Percentiles rank a stretch among this genome's conserved stretches.
Evolutionary conservation across 1,140 invertebrate genomes (phyloP).

Genomic region (Odontomachus brunneus): DNA sequence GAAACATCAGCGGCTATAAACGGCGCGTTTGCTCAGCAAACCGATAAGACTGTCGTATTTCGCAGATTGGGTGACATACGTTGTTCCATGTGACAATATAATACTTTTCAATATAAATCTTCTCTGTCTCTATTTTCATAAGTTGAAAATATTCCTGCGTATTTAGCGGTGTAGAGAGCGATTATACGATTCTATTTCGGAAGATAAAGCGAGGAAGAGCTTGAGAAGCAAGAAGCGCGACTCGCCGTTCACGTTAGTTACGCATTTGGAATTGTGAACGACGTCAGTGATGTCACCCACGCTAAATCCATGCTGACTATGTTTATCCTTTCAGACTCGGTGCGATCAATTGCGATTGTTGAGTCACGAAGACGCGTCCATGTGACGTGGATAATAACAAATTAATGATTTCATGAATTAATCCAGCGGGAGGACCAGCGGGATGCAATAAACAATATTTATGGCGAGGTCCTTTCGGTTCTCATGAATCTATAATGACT

Average conservation of each 20-base stretch:
- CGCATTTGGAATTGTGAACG: not conserved
- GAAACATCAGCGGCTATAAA: too few species aligned
- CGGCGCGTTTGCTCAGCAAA: too few species aligned
- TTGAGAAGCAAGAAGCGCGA: not conserved
- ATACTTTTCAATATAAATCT: too few species aligned
- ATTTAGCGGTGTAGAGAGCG: too few species aligned
- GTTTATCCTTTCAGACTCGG: not conserved
- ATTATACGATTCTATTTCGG: too few species aligned
- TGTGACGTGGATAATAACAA: not conserved
- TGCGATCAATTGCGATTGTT: not conserved
- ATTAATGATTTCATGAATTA: slow-evolving; percentile 16
- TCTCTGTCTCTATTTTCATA: too few species aligned
- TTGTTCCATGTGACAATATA: too few species aligned
- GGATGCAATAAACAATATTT: slow-evolving; percentile 47
- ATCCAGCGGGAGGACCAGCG: slow-evolving; percentile 3
- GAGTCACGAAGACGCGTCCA: slow-evolving; percentile 27
- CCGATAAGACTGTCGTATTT: too few species aligned
- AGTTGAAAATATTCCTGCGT: too few species aligned
- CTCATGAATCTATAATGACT: slow-evolving; percentile 29
- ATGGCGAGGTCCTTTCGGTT: not conserved
- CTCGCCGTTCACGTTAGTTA: not conserved
- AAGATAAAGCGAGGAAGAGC: too few species aligned
- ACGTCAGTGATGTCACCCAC: not conserved
- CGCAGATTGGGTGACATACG: too few species aligned
- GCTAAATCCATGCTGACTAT: too few species aligned